A percentile compares a stretch with the other conserved stretches of the same genome.
These are phyloP conservation scores for Myotis yumanensis DNA, from an alignment of 2,113 vertebrate species.

Conservation along the genomic window DNA sequence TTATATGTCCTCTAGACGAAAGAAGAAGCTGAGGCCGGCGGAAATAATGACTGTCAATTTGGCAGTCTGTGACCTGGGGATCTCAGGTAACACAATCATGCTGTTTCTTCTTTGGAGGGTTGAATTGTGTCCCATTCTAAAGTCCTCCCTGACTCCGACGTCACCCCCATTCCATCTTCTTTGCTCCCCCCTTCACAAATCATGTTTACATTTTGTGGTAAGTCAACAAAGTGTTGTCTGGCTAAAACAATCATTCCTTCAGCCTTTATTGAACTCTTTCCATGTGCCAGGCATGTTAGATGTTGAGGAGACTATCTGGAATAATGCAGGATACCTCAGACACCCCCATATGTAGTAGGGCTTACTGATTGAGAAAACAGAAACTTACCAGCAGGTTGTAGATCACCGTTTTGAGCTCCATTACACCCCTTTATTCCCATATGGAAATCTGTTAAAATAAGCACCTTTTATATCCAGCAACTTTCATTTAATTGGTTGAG, in stretches of 20 bases:
- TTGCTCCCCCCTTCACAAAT: background rate
- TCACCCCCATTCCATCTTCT: rapidly evolving
- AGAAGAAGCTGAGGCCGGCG: conserved; percentile 94
- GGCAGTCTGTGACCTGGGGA: conserved; percentile 95
- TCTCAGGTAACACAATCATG: conserved; percentile 89
- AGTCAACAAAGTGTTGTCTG: background rate
- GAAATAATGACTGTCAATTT: conserved; percentile 97
- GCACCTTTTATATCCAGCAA: background rate
- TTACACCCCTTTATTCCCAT: rapidly evolving
- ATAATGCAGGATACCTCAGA: background rate
- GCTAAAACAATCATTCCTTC: background rate
- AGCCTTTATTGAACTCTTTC: background rate
- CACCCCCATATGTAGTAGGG: background rate
- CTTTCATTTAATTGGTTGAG: background rate
- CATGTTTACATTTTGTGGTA: background rate
- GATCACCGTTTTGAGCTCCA: background rate
- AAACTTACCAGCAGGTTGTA: background rate
- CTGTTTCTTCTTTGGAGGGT: background rate
- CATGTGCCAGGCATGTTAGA: background rate
- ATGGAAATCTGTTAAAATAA: background rate
- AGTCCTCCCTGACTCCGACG: background rate
- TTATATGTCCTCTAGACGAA: conserved; percentile 90
- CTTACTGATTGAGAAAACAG: background rate
- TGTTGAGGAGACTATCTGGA: background rate
- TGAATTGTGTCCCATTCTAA: background rate